phyloP scores from a whole-genome alignment of 2,888 invertebrate genomes.

The Allophyes oxyacanthae region DNA sequence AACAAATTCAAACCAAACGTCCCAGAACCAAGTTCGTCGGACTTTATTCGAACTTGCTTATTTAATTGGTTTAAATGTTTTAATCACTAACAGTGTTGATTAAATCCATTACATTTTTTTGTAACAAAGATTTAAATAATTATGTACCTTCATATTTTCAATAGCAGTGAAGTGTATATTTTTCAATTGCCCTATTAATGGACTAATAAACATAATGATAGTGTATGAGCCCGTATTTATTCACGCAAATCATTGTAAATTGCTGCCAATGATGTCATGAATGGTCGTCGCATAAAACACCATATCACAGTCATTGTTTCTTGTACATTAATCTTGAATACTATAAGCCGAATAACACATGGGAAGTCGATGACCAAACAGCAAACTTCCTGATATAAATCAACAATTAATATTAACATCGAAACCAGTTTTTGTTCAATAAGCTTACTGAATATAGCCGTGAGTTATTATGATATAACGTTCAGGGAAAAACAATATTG shows the following conservation, averaged over 20 bases:
- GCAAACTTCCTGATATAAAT: constrained; percentile 78
- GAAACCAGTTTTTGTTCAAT: constrained; percentile 69
- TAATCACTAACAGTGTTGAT: no score
- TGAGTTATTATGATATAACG: constrained; percentile 64
- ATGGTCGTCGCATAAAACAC: constrained; percentile 18
- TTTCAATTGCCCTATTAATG: not conserved
- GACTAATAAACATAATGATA: not conserved
- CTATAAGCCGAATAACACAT: constrained; percentile 43
- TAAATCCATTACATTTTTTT: no score
- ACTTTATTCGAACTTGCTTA: no score
- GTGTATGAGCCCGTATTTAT: not conserved
- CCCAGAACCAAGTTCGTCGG: no score
- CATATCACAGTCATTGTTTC: constrained; percentile 26
- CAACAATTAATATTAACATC: constrained; percentile 77
- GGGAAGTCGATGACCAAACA: constrained; percentile 59
- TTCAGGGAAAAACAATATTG: constrained; percentile 62
- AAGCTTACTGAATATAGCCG: constrained; percentile 64
- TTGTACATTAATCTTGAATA: constrained; percentile 42
- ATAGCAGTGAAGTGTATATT: no score
- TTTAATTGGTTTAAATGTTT: no score
- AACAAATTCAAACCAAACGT: no score
- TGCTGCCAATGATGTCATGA: constrained; percentile 24
- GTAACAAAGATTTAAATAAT: no score
- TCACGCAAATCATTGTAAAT: not conserved
- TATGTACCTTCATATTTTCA: no score